Base-by-base conservation (phyloP, 2,888 invertebrate genomes). In the Rhamnusium bicolor region DNA sequence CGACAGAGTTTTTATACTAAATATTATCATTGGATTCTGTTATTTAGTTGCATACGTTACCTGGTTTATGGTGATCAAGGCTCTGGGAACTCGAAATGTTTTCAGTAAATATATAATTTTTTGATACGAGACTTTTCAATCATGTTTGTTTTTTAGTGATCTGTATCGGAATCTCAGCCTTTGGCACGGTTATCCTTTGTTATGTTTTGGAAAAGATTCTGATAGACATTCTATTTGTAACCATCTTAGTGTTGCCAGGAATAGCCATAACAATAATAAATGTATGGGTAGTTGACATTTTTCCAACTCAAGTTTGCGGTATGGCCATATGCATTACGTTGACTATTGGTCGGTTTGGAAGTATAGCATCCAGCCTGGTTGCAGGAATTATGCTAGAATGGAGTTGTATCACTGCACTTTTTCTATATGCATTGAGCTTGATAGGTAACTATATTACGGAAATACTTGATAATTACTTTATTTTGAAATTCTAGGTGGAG, bases 201-300 rank as follows among this genome's bases (percentile, higher is more conserved):
- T 75, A 79, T 67, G 53, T 81, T 6, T 81, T 82, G 0, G 24
- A 79, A 14, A 76, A 75, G 46, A 24, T 79, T 7, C 19, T 78
- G 3, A 81, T 84, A 6, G 81, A 83, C 67, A 73, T 82, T 8
- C 61, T 84, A 2, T 85, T 84, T 71, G 69, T 84, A 14, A 56
- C 74, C 5, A 49, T 80, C 7, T 69, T 85, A 40, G 79, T 79
- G 2, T 61, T 81, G 27, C 81, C 83, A 16, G 85, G 85, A 3
- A 71, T 85, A 19, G 78, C 80, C 56, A 82, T 83, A 1, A 72
- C 78, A 14, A 77, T 85, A 18, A 73, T 84, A 2, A 85, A 79
- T 73, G 74, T 80, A n/a, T 19, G 68, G 46, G 53, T 74, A 24
- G 77, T 79, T 3, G 58, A 81, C 66, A 47, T 79, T 21, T 72